Base-by-base conservation (phyloP, 1,140 invertebrate species). In the Hylyphantes graminicola region DNA sequence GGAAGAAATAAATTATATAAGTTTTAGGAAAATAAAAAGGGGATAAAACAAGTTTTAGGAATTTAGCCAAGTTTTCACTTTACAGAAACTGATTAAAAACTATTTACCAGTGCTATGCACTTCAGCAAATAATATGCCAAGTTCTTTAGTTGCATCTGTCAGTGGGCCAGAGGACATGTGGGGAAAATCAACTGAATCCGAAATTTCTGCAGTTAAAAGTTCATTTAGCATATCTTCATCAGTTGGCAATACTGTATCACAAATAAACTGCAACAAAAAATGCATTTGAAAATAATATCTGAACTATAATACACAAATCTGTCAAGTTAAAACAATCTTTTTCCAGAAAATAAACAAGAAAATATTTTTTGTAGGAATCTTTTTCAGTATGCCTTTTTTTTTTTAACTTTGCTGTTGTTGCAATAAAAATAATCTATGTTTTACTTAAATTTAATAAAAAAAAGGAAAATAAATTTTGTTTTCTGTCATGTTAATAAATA, bases 41-140 rank as follows among this genome's bases (percentile, higher is more conserved):
- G 35, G 5, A 35, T 35, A 35, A 35, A 35, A 35, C 1, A 35
- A 35, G 35, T 35, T 35, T 35, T 35, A 2, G 35, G 5, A 1
- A 1, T 35, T 35, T 35, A 35, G 35, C 35, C 35, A 35, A 35
- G 35, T 35, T 35, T 35, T 35, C 35, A 35, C 35, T 35, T 35
- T n/a, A 35, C 35, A 35, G 35, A 35, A 35, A 35, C 35, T 5
- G 35, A 35, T 35, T 35, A 35, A 35, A 35, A 35, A 35, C 35
- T 75, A 83, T 67, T 83, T 83, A 83, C 80, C 80, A 65, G 80
- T 83, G 72, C 80, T 83, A 35, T 83, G 80, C 8, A 83, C 80
- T 83, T 83, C 80, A 55, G 80, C 80, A 64, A 67, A 54, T 83
- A 83, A 65, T 55, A 75, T 54, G 57, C 80, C 80, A 75, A 83